A percentile compares a stretch with the other conserved stretches of the same genome.
Conservation (phyloP, 2,888 invertebrate genomes). For the Mythimna pallens region DNA sequence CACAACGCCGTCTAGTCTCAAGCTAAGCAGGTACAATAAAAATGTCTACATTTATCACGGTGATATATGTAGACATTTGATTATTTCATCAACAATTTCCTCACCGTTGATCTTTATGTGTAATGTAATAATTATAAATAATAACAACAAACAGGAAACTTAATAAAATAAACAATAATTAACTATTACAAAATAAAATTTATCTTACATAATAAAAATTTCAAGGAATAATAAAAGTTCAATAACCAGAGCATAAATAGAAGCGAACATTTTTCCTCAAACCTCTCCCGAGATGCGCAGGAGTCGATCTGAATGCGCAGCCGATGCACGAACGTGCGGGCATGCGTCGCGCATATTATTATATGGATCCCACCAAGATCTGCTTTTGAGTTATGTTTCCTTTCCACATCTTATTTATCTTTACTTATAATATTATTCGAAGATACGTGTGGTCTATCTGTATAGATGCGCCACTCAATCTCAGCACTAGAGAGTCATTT, state of each 20-base stretch:
- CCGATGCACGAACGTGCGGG: constrained; percentile 58
- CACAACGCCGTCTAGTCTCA: too few relatives aligned
- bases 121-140: background rate
- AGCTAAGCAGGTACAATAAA: too few relatives aligned
- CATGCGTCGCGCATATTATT: constrained; percentile 61
- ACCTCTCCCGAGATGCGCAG: constrained; percentile 61
- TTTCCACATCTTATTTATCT: constrained; percentile 53
- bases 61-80: too few relatives aligned
- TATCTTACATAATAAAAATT: constrained; percentile 17
- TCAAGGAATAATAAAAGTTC: constrained; percentile 59
- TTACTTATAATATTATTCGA: constrained; percentile 12
- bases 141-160: constrained; percentile 5
- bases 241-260: constrained; percentile 68
- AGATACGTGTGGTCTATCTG: constrained; percentile 34
- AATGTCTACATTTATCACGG: too few relatives aligned
- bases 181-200: background rate
- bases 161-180: constrained; percentile 1
- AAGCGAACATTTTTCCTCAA: constrained; percentile 65
- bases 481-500: background rate
- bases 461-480: constrained; percentile 31
- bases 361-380: constrained; percentile 56
- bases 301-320: constrained; percentile 59
- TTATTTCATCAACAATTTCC: too few relatives aligned
- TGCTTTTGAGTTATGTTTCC: constrained; percentile 63
- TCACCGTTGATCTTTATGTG: too few relatives aligned